A percentile compares a stretch with the other conserved stretches of the same genome.
These are phyloP conservation scores for Neodiprion lecontei DNA, from an alignment of 1,140 invertebrate species.

Conservation along the genomic window DNA sequence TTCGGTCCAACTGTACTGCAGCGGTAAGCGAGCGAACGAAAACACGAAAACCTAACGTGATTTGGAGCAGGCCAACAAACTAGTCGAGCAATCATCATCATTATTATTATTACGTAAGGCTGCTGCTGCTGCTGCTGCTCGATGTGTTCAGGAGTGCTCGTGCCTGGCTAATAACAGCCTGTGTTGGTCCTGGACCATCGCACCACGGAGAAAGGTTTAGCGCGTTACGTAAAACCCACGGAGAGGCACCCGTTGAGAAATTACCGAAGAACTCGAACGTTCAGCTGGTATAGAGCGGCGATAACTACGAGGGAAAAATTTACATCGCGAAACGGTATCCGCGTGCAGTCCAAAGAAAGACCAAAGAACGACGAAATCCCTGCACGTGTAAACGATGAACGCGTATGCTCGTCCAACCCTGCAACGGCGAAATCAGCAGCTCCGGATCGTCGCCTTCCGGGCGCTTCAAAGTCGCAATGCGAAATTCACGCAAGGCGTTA, in stretches of 20 bases:
- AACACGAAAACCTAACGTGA: neutral
- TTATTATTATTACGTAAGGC: neutral
- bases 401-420: no score
- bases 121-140: neutral
- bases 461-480: no score
- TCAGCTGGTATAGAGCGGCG: neutral
- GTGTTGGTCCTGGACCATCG: neutral
- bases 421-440: no score
- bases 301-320: neutral
- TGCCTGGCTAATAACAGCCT: neutral
- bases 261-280: neutral
- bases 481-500: no score
- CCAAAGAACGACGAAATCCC: no score
- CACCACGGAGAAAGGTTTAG: constrained; percentile 1
- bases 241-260: neutral
- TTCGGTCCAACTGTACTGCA: neutral
- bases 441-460: no score
- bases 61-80: neutral
- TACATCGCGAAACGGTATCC: neutral
- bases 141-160: neutral
- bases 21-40: neutral
- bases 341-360: no score
- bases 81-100: neutral
- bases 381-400: no score
- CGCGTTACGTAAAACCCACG: neutral